A percentile compares a stretch with the other conserved stretches of the same genome.
These are phyloP conservation scores for Polypterus senegalus DNA, from an alignment of 2,113 vertebrate genomes.

Conservation along the genomic window DNA sequence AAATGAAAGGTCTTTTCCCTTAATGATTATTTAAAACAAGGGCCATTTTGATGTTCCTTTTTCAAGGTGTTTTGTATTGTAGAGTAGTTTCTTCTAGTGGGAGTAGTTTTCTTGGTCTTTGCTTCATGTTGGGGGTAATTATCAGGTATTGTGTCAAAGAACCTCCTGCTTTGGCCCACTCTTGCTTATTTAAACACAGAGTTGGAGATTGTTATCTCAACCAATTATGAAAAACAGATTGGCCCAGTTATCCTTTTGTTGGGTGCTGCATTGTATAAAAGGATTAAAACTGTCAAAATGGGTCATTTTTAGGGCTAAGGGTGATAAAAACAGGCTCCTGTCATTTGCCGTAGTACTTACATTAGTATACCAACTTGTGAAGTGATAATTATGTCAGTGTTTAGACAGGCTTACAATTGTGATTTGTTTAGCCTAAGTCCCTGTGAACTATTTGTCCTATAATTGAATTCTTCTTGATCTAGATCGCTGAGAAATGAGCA, in stretches of 20 bases:
- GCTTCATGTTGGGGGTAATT: constrained; percentile 6
- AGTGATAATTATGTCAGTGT: constrained; percentile 21
- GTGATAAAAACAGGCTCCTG: constrained; percentile 39
- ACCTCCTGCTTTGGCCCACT: constrained; percentile 2
- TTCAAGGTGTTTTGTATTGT: neutral
- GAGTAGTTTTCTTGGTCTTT: neutral
- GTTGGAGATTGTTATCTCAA: constrained; percentile 18
- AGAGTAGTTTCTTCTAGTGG: neutral
- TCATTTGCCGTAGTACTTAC: constrained; percentile 21
- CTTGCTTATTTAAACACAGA: constrained; percentile 10
- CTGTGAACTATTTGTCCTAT: constrained; percentile 8
- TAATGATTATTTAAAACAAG: too few relatives aligned
- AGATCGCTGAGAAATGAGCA: neutral
- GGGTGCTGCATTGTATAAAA: constrained; percentile 23
- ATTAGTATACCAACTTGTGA: constrained; percentile 17
- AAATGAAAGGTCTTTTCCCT: too few relatives aligned
- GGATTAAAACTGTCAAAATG: constrained; percentile 28
- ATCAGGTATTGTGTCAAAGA: constrained; percentile 5
- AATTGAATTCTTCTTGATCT: constrained; percentile 1
- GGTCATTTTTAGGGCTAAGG: constrained; percentile 42
- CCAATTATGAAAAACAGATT: constrained; percentile 12
- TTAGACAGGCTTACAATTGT: constrained; percentile 20
- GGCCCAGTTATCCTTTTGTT: constrained; percentile 20
- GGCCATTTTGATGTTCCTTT: too few relatives aligned
- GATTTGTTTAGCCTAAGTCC: constrained; percentile 11